These are phyloP conservation scores for Ibidorhyncha struthersii DNA, from an alignment of 2,113 vertebrate species.

Conservation along the genomic window DNA sequence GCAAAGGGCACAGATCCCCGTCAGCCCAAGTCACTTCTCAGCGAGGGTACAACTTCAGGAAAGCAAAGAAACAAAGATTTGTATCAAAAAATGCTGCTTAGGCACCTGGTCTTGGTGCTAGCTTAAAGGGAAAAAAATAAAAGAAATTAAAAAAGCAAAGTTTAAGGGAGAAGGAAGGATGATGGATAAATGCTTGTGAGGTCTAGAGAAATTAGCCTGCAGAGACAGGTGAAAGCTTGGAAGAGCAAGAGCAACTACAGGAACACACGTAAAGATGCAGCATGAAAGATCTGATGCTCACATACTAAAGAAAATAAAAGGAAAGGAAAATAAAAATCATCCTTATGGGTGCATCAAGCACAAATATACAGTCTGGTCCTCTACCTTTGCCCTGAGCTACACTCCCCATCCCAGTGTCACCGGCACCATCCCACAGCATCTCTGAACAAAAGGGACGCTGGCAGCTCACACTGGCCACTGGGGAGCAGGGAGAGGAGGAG, in stretches of 20 bases:
- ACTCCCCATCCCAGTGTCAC: background rate
- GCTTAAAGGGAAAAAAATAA: background rate
- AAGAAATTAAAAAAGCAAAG: background rate
- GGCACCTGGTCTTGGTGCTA: background rate
- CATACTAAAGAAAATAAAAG: background rate
- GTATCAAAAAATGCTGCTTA: background rate
- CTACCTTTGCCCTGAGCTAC: background rate
- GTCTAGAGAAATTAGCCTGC: background rate
- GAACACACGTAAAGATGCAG: background rate
- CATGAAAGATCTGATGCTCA: background rate
- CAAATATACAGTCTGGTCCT: background rate
- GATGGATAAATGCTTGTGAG: background rate
- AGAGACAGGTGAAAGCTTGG: background rate
- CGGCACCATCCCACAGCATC: background rate
- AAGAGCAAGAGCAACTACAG: background rate
- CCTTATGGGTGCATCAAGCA: background rate
- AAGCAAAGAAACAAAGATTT: background rate
- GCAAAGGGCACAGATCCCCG: background rate
- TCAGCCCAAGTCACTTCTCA: background rate
- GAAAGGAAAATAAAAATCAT: background rate
- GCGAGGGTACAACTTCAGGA: background rate
- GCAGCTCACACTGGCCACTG: background rate
- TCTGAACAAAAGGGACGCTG: background rate
- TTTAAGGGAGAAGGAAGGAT: background rate
- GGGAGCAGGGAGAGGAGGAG: fast-evolving